phyloP scores from a whole-genome alignment of 2,888 invertebrate genomes.

The Congeria kusceri region DNA sequence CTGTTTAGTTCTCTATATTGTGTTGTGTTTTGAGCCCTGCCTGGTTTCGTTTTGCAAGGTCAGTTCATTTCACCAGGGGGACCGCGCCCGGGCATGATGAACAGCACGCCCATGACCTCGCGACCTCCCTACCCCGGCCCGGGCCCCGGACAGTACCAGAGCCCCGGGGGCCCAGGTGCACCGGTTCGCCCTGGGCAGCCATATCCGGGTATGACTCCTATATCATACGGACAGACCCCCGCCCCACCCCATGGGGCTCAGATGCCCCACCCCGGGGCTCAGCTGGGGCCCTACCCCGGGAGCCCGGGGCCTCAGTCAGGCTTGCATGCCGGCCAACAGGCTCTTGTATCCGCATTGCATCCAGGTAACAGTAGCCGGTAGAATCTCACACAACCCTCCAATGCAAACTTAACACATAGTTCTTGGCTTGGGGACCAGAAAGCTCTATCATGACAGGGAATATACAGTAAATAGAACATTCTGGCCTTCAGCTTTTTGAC shows the following conservation, averaged over 20 bases:
- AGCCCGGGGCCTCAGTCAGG: constrained; percentile 59
- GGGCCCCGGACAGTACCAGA: constrained; percentile 63
- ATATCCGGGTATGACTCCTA: constrained; percentile 65
- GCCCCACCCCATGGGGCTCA: constrained; percentile 46
- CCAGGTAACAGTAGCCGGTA: constrained; percentile 36
- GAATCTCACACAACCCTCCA: neutral
- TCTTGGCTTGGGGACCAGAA: no score
- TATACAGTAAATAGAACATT: no score
- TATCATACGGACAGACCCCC: constrained; percentile 63
- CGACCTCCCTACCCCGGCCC: constrained; percentile 45
- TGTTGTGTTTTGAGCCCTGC: constrained; percentile 55
- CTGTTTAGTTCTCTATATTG: constrained; percentile 22
- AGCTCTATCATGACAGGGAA: no score
- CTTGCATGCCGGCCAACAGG: constrained; percentile 61
- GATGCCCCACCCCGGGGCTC: constrained; percentile 45
- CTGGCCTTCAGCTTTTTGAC: no score
- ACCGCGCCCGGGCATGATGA: constrained; percentile 39
- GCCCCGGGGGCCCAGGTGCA: constrained; percentile 54
- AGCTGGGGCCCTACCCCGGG: constrained; percentile 52
- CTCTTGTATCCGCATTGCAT: constrained; percentile 37
- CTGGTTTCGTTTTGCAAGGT: constrained; percentile 67
- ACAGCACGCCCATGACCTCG: constrained; percentile 41
- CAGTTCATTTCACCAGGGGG: constrained; percentile 58
- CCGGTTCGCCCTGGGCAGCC: constrained; percentile 58
- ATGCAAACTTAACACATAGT: no score